Evolutionary conservation across 2,797 vertebrate genomes (phyloP).

Genomic region (Odontamblyopus lacepedii): DNA sequence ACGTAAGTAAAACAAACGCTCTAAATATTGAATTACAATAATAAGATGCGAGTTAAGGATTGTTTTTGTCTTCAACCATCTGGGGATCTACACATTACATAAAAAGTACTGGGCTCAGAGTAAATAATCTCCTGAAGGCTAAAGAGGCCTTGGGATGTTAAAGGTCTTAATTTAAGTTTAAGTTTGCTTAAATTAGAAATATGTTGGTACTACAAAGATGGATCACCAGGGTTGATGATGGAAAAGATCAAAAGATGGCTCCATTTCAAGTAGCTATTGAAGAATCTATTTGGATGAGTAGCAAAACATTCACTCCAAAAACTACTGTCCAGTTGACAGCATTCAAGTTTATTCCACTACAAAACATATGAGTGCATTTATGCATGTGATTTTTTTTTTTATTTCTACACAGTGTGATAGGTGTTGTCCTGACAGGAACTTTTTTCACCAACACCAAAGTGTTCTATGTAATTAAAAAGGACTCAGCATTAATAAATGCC

Average conservation of each 20-base stretch:
- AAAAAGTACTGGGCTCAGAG: not conserved
- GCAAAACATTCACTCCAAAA: too few relatives aligned
- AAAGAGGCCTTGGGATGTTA: not conserved
- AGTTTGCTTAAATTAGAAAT: not conserved
- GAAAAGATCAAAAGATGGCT: not conserved
- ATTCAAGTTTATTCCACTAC: too few relatives aligned
- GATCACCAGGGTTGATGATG: not conserved
- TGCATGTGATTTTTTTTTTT: not conserved
- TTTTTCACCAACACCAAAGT: conserved; percentile 22
- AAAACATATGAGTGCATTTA: not conserved
- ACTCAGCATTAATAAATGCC: conserved; percentile 32
- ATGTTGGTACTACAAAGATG: not conserved
- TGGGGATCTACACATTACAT: conserved; percentile 1
- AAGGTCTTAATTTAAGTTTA: not conserved
- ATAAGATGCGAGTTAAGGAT: conserved; percentile 1
- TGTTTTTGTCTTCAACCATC: conserved; percentile 10
- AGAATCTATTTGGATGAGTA: too few relatives aligned
- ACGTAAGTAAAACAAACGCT: not conserved
- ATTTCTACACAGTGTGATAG: not conserved
- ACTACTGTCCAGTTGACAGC: too few relatives aligned
- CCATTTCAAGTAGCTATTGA: too few relatives aligned
- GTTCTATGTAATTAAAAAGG: conserved; percentile 9
- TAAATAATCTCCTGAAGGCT: conserved; percentile 11
- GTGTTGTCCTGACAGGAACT: not conserved
- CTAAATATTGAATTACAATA: conserved; percentile 23